Percentiles rank a stretch among this genome's conserved stretches.
These are phyloP conservation scores for Pyralis farinalis DNA, from an alignment of 2,888 invertebrate species.

Conservation along the genomic window DNA sequence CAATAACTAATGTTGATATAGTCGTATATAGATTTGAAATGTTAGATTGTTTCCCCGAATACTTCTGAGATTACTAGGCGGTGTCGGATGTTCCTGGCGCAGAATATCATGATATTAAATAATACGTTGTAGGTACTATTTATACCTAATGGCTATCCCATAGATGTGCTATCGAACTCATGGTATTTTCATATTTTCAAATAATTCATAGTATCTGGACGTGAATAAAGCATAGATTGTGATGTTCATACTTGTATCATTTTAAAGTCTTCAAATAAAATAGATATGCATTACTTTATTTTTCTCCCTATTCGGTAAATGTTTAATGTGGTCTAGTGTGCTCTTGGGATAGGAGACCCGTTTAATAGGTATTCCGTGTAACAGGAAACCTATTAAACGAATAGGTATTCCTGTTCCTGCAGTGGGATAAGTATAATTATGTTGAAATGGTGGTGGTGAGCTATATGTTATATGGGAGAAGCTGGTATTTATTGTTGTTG, in stretches of 20 bases:
- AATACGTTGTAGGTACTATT: neutral
- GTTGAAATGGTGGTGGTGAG: too few species aligned
- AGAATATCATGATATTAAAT: neutral
- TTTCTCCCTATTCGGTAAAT: too few species aligned
- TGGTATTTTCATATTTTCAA: slow-evolving; percentile 1
- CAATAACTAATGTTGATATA: neutral
- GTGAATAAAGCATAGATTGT: slow-evolving; percentile 18
- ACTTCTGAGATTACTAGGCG: neutral
- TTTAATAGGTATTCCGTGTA: too few species aligned
- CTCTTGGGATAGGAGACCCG: too few species aligned
- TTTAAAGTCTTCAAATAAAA: neutral
- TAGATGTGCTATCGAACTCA: neutral
- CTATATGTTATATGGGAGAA: too few species aligned
- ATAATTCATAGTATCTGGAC: slow-evolving; percentile 10
- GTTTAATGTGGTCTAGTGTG: too few species aligned
- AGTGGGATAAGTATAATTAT: too few species aligned
- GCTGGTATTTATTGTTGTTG: too few species aligned
- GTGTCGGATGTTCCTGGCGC: neutral
- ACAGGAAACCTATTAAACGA: too few species aligned
- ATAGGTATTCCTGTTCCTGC: too few species aligned
- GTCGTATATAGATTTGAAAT: neutral
- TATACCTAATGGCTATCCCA: neutral
- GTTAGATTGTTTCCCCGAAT: neutral
- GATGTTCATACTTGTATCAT: slow-evolving; percentile 15
- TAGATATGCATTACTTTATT: too few species aligned